phyloP scores from a whole-genome alignment of 53 echinoderm and acorn worm genomes.

The Zoroaster sp. region DNA sequence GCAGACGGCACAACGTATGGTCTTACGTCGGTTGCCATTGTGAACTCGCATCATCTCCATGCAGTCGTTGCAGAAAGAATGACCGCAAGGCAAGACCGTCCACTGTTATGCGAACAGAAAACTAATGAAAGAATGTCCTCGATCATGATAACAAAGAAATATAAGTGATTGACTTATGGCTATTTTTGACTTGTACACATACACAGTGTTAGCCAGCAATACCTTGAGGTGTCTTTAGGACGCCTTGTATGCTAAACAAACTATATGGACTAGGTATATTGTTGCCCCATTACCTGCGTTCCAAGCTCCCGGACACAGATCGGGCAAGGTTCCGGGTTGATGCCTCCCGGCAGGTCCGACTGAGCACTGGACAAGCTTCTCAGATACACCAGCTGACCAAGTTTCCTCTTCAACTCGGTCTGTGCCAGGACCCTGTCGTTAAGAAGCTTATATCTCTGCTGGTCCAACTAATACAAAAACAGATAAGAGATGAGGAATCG shows the following conservation, averaged over 20 bases:
- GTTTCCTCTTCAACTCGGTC: slow-evolving; percentile 81
- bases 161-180: not conserved
- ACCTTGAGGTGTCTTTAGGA: too few relatives aligned
- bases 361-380: slow-evolving; percentile 77
- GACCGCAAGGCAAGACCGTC: slow-evolving; percentile 93
- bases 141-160: not conserved
- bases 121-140: too few relatives aligned
- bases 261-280: too few relatives aligned
- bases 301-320: slow-evolving; percentile 86
- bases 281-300: slow-evolving; percentile 80
- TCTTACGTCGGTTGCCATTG: slow-evolving; percentile 9
- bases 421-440: slow-evolving; percentile 79
- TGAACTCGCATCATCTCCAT: slow-evolving; percentile 70
- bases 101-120: slow-evolving; percentile 60
- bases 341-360: slow-evolving; percentile 59
- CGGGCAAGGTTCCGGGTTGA: slow-evolving; percentile 91
- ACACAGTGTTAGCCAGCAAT: too few relatives aligned
- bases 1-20: slow-evolving; percentile 81
- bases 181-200: too few relatives aligned
- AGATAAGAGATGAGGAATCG: not conserved
- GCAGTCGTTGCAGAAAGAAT: slow-evolving; percentile 90
- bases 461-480: slow-evolving; percentile 59
- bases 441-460: slow-evolving; percentile 76
- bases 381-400: slow-evolving; percentile 95
- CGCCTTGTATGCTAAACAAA: too few relatives aligned